phyloP scores from a whole-genome alignment of 2,888 invertebrate genomes.

The Alsophila aescularia region DNA sequence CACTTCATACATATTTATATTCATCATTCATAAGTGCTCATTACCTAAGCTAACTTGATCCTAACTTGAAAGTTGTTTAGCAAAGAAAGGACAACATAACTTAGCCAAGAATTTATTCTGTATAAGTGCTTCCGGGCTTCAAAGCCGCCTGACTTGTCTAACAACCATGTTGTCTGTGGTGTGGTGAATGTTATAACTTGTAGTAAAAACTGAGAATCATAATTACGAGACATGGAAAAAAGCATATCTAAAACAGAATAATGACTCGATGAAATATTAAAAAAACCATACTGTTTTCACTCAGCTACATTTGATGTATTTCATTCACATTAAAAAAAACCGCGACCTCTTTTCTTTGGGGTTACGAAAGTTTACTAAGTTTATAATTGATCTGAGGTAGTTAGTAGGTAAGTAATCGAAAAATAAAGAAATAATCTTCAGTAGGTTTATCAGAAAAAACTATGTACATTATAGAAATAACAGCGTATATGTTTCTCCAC shows the following conservation, averaged over 20 bases:
- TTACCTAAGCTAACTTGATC: background rate
- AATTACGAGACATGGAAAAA: background rate
- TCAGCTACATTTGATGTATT: background rate
- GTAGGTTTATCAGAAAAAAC: too few relatives aligned
- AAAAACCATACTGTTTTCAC: too few relatives aligned
- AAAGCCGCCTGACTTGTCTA: constrained; percentile 26
- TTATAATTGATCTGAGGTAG: too few relatives aligned
- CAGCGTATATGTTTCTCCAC: background rate
- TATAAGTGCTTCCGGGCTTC: constrained; percentile 19
- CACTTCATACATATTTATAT: background rate
- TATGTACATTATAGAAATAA: background rate
- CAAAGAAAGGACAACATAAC: constrained; percentile 11
- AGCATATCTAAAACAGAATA: too few relatives aligned
- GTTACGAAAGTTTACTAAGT: too few relatives aligned
- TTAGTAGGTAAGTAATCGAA: too few relatives aligned
- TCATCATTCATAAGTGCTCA: background rate
- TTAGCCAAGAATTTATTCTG: constrained; percentile 27
- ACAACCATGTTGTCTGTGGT: constrained; percentile 17
- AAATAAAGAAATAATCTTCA: too few relatives aligned
- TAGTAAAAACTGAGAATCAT: background rate
- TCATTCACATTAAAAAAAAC: background rate
- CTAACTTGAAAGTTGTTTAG: constrained; percentile 17
- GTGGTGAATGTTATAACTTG: constrained; percentile 21
- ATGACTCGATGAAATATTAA: too few relatives aligned
- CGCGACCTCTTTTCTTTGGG: too few relatives aligned